A percentile compares a stretch with the other conserved stretches of the same genome.
Conservation (phyloP, 2,888 invertebrate species). For the Ichneumoninae sp. region DNA sequence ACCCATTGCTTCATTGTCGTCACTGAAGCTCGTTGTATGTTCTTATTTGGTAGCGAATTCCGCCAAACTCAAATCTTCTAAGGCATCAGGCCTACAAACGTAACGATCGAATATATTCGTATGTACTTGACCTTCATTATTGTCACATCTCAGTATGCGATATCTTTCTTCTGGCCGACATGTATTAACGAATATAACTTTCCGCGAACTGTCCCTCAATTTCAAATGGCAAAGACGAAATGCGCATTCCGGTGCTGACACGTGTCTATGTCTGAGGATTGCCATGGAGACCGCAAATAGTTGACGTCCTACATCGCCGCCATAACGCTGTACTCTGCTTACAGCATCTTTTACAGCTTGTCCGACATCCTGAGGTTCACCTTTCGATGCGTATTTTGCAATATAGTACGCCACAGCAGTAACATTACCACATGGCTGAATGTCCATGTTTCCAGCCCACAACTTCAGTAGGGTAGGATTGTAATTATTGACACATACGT, state of each 20-base stretch:
- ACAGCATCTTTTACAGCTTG: constrained; percentile 60
- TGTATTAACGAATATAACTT: constrained; percentile 55
- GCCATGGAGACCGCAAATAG: constrained; percentile 54
- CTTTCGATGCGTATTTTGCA: constrained; percentile 65
- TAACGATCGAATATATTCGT: constrained; percentile 64
- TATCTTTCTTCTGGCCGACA: constrained; percentile 74
- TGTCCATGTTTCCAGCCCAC: constrained; percentile 78
- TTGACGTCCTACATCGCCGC: constrained; percentile 37
- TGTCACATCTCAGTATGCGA: constrained; percentile 73
- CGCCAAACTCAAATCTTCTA: constrained; percentile 58
- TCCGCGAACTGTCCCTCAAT: constrained; percentile 68
- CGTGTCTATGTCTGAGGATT: constrained; percentile 59
- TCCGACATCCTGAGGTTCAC: constrained; percentile 60
- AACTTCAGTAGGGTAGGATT: constrained; percentile 71
- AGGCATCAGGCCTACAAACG: constrained; percentile 33
- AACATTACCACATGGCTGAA: constrained; percentile 77
- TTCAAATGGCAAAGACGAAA: constrained; percentile 71
- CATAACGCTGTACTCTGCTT: constrained; percentile 27
- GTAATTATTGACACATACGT: constrained; percentile 75
- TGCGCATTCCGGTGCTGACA: constrained; percentile 73
- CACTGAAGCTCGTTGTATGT: background rate
- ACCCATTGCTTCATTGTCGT: constrained; percentile 21
- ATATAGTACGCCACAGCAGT: constrained; percentile 75
- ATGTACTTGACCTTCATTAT: constrained; percentile 65
- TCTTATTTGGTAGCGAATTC: constrained; percentile 62